Base-by-base conservation (phyloP, 2,113 vertebrate species). In the Leptobrachium leishanense region DNA sequence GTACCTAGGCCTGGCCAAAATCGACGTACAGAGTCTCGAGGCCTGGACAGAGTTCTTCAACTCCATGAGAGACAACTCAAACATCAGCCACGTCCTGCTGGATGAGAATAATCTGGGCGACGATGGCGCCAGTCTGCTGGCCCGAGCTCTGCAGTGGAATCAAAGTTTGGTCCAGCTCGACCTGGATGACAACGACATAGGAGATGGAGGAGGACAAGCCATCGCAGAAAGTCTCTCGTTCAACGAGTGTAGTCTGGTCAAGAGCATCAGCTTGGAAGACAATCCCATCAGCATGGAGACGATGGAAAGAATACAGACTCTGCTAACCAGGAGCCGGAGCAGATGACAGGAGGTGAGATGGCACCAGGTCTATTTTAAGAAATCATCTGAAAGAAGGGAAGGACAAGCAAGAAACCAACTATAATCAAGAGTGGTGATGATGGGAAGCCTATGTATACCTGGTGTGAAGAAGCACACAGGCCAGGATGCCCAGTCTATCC, bases 1-100 rank as follows among this genome's bases (percentile, higher is more conserved):
- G 59, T 92, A 94, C 75, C 81, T 94, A 9, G 92, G 92, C 62
- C 84, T 94, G 76, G 92, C 92, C 0, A 90, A 87, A 84, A 92
- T 88, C 41, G 43, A 74, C 3, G 84, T 81, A 1, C 86, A 85
- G 0, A 87, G 88, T 42, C 82, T 86, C 46, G 85, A 83, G 0
- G 90, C 89, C 0, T 94, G 93, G 93, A 89, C 83, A 67, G 87
- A 89, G 12, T 84, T 93, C 43, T 94, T 93, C 44, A 83, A 91
- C 79, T 90, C 89, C 77, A 74, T 94, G 1, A 92, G 82, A 78
- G 84, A 55, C 39, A 92, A 92, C 82, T 8, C 12, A 68, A 83
- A 83, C 0, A 82, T 94, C 42, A 77, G 65, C 53, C 90, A 89
- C 46, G 85, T 94, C 65, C 88, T 92, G 71, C 85, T 94, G n/a